Evolutionary conservation across 2,797 vertebrate species (phyloP), one percentile per base, ranked within the genome.

Genomic region (Silurus aristotelis): DNA sequence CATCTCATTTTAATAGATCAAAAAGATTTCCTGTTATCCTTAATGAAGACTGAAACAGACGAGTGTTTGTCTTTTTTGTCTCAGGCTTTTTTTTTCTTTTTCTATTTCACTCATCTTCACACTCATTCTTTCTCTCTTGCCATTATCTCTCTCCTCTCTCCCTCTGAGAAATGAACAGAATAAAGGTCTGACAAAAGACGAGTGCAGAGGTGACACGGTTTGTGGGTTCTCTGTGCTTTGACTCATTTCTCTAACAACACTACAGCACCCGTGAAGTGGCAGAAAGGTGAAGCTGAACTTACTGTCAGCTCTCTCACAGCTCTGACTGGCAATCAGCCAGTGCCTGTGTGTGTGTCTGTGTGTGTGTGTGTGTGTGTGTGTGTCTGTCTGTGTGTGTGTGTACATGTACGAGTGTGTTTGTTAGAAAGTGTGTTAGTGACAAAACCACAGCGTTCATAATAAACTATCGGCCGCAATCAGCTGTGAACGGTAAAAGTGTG

Each of bases 391-490:
- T 63, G 7, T 63, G 60, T 63, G 60, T 7, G 20, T 63, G 60
- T 63, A 7, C 8, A 15, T 63, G 19, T 22, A 22, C 22, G 58
- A 6, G 58, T 60, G 58, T 1, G 20, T 79, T 12, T 15, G 58
- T 38, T 38, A 38, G 38, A 38, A 38, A 63, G 84, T 68, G 79
- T 67, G 84, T 58, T 19, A 60, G 48, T 61, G 70, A 56, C 27
- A 80, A 75, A 88, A 87, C 85, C 88, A 71, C 84, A 82, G 64
- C 27, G 75, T 78, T 87, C 48, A 66, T 85, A 71, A 61, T 75
- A 22, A 79, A 83, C 63, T 80, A 85, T 83, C 85, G 77, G 83
- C 72, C 84, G 43, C 84, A 78, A 80, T 87, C 73, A 84, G 83
- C 78, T 70, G 84, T 82, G 81, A 86, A 79, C 75, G 63, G 38